Evolutionary conservation across 2,113 vertebrate species (phyloP).

Genomic region (Corvus hawaiiensis): DNA sequence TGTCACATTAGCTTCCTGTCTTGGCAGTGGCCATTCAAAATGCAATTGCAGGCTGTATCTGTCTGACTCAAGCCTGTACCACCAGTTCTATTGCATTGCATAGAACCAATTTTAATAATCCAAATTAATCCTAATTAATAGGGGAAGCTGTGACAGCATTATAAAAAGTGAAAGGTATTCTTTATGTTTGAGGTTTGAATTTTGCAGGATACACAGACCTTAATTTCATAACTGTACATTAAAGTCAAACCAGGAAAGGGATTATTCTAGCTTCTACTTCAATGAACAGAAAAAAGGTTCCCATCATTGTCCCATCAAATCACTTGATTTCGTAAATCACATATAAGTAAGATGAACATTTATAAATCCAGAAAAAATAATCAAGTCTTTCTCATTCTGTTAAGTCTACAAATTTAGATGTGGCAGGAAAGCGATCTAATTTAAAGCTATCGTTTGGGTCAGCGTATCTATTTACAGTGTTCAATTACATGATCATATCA

Average conservation of each 20-base stretch:
- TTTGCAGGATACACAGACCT: not conserved
- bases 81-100: slow-evolving; percentile 11
- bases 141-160: not conserved
- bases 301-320: not conserved
- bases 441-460: slow-evolving; percentile 14
- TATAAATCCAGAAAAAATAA: slow-evolving; percentile 19
- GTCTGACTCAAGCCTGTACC: not conserved
- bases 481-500: slow-evolving; percentile 58
- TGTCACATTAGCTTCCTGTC: not conserved
- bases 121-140: slow-evolving; percentile 13
- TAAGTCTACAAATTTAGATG: slow-evolving; percentile 17
- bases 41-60: not conserved
- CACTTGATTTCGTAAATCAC: not conserved
- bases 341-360: not conserved
- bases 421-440: slow-evolving; percentile 40
- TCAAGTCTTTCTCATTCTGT: not conserved
- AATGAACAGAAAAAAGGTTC: not conserved
- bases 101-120: slow-evolving; percentile 4
- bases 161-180: not conserved
- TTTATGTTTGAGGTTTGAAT: not conserved
- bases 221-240: not conserved
- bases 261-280: not conserved
- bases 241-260: not conserved
- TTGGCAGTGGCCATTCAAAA: not conserved
- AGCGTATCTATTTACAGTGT: slow-evolving; percentile 42